Evolutionary conservation across 2,888 invertebrate species (phyloP).

Genomic region (Blomia tropicalis): DNA sequence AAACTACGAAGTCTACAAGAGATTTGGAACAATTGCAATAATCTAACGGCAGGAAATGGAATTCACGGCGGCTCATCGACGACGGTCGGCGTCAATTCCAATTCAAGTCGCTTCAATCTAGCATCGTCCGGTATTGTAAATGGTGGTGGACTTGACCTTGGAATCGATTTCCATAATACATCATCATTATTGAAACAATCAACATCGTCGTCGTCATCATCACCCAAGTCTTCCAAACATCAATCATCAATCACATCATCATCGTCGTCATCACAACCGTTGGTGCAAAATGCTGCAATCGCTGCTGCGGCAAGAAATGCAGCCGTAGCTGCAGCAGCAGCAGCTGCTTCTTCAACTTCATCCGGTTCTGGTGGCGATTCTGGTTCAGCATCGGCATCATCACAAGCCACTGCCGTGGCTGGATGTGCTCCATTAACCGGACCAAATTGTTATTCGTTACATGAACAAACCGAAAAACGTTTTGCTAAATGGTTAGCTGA

Average conservation of each 20-base stretch:
- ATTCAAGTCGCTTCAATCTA: slow-evolving; percentile 6
- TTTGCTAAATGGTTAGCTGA: slow-evolving; percentile 8
- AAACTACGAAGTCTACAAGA: slow-evolving; percentile 1
- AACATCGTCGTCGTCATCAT: no score
- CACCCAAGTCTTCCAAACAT: neutral
- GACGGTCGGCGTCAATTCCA: neutral
- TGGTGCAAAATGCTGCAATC: neutral
- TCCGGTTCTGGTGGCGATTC: neutral
- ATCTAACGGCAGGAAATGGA: no score
- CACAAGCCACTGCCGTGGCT: neutral
- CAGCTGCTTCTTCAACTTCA: neutral
- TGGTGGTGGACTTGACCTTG: slow-evolving; percentile 2
- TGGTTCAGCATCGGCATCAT: neutral
- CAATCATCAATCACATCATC: no score
- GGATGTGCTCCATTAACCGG: neutral
- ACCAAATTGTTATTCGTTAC: neutral
- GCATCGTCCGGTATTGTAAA: neutral
- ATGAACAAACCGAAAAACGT: slow-evolving; percentile 10
- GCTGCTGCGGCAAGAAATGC: no score
- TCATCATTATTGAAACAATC: no score
- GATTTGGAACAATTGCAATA: neutral
- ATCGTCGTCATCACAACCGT: neutral
- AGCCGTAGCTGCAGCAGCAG: neutral
- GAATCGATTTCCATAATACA: neutral
- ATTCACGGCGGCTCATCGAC: neutral